Base-by-base conservation (phyloP, 2,113 vertebrate genomes). In the Stigmatopora argus region DNA sequence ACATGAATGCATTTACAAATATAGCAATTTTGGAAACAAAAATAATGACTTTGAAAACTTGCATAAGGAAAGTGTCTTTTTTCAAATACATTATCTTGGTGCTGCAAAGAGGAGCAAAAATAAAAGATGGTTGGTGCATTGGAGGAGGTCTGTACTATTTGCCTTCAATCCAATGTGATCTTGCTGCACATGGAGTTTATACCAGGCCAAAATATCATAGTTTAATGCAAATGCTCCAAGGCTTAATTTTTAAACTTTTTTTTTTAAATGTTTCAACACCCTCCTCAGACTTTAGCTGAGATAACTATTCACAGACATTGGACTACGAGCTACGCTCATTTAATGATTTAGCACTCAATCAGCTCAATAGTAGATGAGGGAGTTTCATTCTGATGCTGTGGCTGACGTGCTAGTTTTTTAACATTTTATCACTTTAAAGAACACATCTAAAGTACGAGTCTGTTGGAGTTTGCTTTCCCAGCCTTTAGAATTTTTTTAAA, bases 291-390 rank as follows among this genome's bases (percentile, higher is more conserved):
- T 79, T 86, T 90, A 90, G 86, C 85, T 74, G 83, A 86, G 83
- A 83, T 83, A 85, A 85, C 89, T 91, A 90, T 89, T 88, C 35
- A 86, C 58, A 77, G 83, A 81, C 89, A 88, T 90, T 87, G 86
- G 87, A 90, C 87, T 85, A 90, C 87, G 73, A 82, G 78, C 86
- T 84, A 86, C 81, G 72, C 84, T 86, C 86, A 89, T 90, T 90
- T 86, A 89, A 85, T 89, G 86, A 90, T 83, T 87, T 86, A 90
- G 85, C 86, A 85, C 55, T 83, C 85, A 88, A 79, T 89, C 70
- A 84, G 77, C 81, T 87, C 79, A 73, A 72, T 80, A 75, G 73
- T 79, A 82, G 81, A 72, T 78, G 77, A 38, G 82, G 78, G 78
- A 84, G 83, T 85, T 70, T 75, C 74, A 67, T 65, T 78, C 70